A percentile compares a stretch with the other conserved stretches of the same genome.
Evolutionary conservation across 2,888 invertebrate species (phyloP).

Genomic region (Pinctada fucata): DNA sequence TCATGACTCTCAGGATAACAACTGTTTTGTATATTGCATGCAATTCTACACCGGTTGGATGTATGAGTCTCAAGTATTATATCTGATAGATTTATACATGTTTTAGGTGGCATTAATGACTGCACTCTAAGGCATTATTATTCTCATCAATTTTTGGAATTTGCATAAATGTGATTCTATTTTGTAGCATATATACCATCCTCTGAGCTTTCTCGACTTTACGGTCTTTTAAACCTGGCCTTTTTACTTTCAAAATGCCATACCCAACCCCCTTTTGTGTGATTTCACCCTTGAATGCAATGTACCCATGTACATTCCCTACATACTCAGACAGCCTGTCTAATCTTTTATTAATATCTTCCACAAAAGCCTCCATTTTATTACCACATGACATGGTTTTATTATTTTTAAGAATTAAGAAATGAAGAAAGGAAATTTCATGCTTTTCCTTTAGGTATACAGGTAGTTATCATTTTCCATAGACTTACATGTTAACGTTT

Average conservation of each 20-base stretch:
- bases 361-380: no score
- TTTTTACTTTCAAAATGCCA: not conserved
- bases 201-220: not conserved
- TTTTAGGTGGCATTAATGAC: not conserved
- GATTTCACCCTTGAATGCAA: not conserved
- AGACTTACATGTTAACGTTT: no score
- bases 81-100: not conserved
- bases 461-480: no score
- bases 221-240: not conserved
- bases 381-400: no score
- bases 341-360: no score
- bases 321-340: no score
- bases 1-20: not conserved
- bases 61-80: constrained; percentile 1
- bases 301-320: no score
- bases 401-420: no score
- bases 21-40: not conserved
- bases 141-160: not conserved
- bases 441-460: no score
- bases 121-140: not conserved
- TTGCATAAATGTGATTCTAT: not conserved
- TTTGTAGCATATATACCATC: not conserved
- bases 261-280: not conserved
- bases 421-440: no score
- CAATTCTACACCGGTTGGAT: not conserved